Evolutionary conservation across 2,797 vertebrate genomes (phyloP), one percentile per base, ranked within the genome.

Genomic region (Chanos chanos): DNA sequence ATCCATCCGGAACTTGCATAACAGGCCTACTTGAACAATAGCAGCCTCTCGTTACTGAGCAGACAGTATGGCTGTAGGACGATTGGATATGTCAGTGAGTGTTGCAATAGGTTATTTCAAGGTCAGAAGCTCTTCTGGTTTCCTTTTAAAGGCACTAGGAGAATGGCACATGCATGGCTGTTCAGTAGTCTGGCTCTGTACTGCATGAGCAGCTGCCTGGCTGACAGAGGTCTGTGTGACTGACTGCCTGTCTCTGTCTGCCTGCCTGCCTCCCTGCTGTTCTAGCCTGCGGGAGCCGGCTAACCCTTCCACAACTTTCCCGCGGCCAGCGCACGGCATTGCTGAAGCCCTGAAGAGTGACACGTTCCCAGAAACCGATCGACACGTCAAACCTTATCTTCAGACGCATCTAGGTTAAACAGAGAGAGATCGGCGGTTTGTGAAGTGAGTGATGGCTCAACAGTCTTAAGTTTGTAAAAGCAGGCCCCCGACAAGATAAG

Each of bases 401-500:
- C 52, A 71, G 61, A 65, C 68, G 57, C 1, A 47, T 50, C 52
- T 68, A 43, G 55, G 68, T 68, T 68, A 59, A 48, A 64, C 39
- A 31, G 3, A 43, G 48, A 40, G 79, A 78, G 61, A 69, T 53
- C 54, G 40, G 60, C 12, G 56, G 66, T 64, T 53, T 64, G 31
- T 52, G 33, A 56, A 64, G 4, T 16, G 30, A 47, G 16, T 5
- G 9, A 12, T 39, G 50, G 51, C 65, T 61, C n/a, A 30, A 28
- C 49, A n/a, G 39, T 39, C 27, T 65, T 36, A 19, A 22, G 49
- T 37, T 36, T 19, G 27, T 63, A 41, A 65, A 55, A 61, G 71
- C 53, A 52, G 10, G 28, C 56, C 76, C 69, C 4, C 7, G 57
- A 70, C 40, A 61, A 64, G 77, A 74, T 78, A 78, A 79, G 72